Evolutionary conservation across 2,797 vertebrate genomes (phyloP).

Genomic region (Ctenochaetus hawaiiensis): DNA sequence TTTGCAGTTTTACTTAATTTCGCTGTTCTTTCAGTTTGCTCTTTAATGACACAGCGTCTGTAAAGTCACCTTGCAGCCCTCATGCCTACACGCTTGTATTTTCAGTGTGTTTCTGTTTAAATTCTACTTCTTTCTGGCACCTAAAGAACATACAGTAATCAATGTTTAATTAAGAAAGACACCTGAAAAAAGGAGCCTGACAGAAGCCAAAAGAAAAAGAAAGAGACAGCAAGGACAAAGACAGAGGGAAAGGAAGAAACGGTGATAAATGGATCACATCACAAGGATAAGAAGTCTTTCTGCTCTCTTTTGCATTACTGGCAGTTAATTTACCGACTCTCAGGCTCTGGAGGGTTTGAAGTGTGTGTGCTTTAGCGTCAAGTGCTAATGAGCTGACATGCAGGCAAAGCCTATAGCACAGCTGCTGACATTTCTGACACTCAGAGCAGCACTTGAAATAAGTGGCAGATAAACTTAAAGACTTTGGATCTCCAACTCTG

Average conservation of each 20-base stretch:
- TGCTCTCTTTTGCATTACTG: conserved; percentile 27
- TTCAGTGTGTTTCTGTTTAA: neutral
- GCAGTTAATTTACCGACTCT: conserved; percentile 49
- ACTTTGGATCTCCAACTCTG: conserved; percentile 15
- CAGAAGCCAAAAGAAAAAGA: neutral
- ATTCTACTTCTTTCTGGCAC: neutral
- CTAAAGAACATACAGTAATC: neutral
- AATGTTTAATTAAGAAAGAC: conserved; percentile 9
- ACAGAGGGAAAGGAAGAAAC: conserved; percentile 10
- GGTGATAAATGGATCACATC: conserved; percentile 29
- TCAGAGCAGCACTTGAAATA: conserved; percentile 28
- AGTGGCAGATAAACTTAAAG: conserved; percentile 48
- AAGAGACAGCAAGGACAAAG: neutral
- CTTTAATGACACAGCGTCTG: neutral
- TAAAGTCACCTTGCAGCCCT: neutral
- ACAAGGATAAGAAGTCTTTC: conserved; percentile 11
- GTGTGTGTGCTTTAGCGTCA: conserved; percentile 44
- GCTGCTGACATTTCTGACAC: conserved; percentile 57
- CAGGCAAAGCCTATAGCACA: conserved; percentile 41
- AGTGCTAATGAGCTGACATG: conserved; percentile 60
- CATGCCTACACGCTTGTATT: neutral
- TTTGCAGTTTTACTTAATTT: neutral
- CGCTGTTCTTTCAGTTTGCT: neutral
- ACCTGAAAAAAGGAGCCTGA: neutral
- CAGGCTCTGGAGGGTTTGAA: conserved; percentile 37